phyloP scores from a whole-genome alignment of 2,113 vertebrate species.

The Dendrocopos noguchii region DNA sequence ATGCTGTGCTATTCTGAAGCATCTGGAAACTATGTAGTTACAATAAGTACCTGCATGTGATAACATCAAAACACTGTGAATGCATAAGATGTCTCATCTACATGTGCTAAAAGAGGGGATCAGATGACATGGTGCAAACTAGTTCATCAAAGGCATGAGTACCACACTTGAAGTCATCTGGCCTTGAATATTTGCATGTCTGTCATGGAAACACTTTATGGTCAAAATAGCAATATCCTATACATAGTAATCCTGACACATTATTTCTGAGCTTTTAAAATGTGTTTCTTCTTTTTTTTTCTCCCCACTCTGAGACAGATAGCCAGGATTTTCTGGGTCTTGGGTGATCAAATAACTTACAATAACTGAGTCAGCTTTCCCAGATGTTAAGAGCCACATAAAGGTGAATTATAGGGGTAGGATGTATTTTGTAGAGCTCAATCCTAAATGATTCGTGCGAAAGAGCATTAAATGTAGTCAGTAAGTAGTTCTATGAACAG shows the following conservation, averaged over 20 bases:
- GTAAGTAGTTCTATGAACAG: background rate
- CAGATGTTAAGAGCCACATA: background rate
- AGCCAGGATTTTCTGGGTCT: background rate
- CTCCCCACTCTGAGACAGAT: background rate
- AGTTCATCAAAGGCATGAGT: constrained; percentile 29
- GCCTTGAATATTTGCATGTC: background rate
- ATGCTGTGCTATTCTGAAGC: background rate
- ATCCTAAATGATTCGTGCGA: background rate
- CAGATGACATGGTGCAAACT: constrained; percentile 1
- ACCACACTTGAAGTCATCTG: constrained; percentile 33
- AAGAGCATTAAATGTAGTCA: background rate
- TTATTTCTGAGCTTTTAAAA: constrained; percentile 27
- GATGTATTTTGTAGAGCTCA: background rate
- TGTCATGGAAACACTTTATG: background rate
- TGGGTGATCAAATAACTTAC: background rate
- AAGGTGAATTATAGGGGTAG: background rate
- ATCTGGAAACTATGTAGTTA: constrained; percentile 1
- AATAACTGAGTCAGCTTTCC: background rate
- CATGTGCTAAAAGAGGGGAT: constrained; percentile 37
- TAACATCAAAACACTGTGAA: constrained; percentile 5
- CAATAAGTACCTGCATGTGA: constrained; percentile 8
- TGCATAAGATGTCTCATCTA: constrained; percentile 16
- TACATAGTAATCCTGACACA: constrained; percentile 2
- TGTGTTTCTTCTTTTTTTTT: background rate
- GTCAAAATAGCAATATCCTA: background rate